Evolutionary conservation across 2,888 invertebrate species (phyloP), one percentile per base, ranked within the genome.

Genomic region (Eurytoma californica): DNA sequence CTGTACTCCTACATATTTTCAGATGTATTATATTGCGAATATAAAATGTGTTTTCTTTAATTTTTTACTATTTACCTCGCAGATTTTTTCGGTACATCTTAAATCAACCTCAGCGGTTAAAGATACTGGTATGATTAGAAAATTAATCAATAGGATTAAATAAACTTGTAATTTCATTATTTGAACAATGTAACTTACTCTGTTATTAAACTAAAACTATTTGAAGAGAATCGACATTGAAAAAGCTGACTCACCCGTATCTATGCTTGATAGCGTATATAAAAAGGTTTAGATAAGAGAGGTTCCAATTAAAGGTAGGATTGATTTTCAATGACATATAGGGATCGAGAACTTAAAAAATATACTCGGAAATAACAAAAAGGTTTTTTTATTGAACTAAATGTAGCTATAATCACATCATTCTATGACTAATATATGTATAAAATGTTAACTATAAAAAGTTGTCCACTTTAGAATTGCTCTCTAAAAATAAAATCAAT

Each of bases 21-120:
- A 2, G 3, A 4, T 28, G 4, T 18, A 53, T 28, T 24, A 24
- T 49, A 39, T 39, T 39, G 7, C 0, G 3, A 60, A 18, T 24
- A 1, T 30, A 12, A 39, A 39, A 39, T 47, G n/a, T 47, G n/a
- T n/a, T 39, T 61, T n/a, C 5, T 39, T 39, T 9, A 49, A 65
- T 5, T 51, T 24, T n/a, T 61, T 61, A 57, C 13, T 12, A 47
- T 49, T 75, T 68, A 75, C 74, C 67, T 75, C 60, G 28, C 74
- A 75, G 60, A 75, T 60, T 20, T 67, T 18, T 53, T 51, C 49
- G 2, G 20, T 60, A 12, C 74, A 75, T 12, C 28, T 75, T 47
- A 39, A 24, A 14, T 69, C 69, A 39, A 69, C 20, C 47, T 58
- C 9, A 12, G 57, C 16, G 47, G 39, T 20, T 47, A 47, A 58